A percentile compares a stretch with the other conserved stretches of the same genome.
Evolutionary conservation across 2,797 vertebrate genomes (phyloP).

Genomic region (Pyrocephalus nanus): DNA sequence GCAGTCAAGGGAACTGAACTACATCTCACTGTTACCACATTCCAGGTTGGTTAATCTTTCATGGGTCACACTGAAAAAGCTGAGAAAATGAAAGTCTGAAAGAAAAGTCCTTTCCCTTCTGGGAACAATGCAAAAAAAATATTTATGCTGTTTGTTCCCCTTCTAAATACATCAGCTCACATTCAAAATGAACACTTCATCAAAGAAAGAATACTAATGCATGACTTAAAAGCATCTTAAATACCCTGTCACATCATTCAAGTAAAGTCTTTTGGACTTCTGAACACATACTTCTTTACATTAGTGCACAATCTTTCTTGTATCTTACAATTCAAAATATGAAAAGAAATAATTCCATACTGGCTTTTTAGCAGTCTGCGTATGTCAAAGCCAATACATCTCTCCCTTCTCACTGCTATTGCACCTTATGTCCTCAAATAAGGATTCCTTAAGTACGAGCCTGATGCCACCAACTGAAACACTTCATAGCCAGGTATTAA

Average conservation of each 20-base stretch:
- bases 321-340: background rate
- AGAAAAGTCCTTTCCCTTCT: background rate
- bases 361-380: background rate
- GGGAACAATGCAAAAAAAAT: background rate
- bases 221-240: background rate
- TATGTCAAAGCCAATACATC: background rate
- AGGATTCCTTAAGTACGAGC: background rate
- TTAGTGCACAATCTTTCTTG: background rate
- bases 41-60: background rate
- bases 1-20: background rate
- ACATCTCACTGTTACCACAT: background rate
- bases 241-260: background rate
- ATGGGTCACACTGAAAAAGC: background rate
- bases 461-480: background rate
- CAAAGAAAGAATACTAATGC: background rate
- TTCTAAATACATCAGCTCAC: background rate
- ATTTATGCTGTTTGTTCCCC: background rate
- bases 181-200: background rate
- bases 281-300: background rate
- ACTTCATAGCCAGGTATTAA: background rate
- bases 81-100: background rate
- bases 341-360: background rate
- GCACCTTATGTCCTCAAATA: background rate
- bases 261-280: background rate
- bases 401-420: background rate